These are phyloP conservation scores for Phymorhynchus buccinoides DNA, from an alignment of 1,140 invertebrate species.

Conservation along the genomic window DNA sequence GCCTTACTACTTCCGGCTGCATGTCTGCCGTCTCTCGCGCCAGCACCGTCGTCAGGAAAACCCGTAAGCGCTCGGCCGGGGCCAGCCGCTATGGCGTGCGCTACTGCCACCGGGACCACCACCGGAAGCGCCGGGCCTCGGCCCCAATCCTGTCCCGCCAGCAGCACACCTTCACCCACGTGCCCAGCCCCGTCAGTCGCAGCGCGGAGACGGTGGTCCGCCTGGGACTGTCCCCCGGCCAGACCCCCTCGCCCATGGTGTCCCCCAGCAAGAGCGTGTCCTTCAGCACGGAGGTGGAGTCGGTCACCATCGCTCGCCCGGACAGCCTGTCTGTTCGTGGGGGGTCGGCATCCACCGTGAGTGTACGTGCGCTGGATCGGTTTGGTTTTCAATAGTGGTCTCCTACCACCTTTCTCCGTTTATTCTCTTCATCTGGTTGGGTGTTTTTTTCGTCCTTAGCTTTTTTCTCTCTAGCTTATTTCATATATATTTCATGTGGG, in stretches of 20 bases:
- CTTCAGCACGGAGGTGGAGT: conserved; percentile 51
- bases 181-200: conserved; percentile 48
- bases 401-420: neutral
- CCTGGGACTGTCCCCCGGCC: conserved; percentile 25
- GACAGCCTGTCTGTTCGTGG: conserved; percentile 45
- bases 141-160: conserved; percentile 48
- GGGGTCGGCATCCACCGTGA: neutral
- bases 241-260: conserved; percentile 22
- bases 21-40: conserved; percentile 47
- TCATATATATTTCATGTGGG: neutral
- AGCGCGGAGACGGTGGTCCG: conserved; percentile 53
- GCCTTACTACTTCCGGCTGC: neutral
- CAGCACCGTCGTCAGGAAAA: conserved; percentile 42
- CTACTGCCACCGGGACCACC: conserved; percentile 31
- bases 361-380: too few species aligned
- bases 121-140: conserved; percentile 45
- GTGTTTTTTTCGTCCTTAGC: neutral
- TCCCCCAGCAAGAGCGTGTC: conserved; percentile 54
- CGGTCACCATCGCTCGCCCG: conserved; percentile 44
- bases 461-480: neutral
- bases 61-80: conserved; percentile 43
- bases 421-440: neutral
- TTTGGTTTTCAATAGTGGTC: too few species aligned
- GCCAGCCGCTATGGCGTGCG: conserved; percentile 41
- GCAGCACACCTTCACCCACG: conserved; percentile 33